phyloP scores from a whole-genome alignment of 2,888 invertebrate species.

The Dasypogon diadema region DNA sequence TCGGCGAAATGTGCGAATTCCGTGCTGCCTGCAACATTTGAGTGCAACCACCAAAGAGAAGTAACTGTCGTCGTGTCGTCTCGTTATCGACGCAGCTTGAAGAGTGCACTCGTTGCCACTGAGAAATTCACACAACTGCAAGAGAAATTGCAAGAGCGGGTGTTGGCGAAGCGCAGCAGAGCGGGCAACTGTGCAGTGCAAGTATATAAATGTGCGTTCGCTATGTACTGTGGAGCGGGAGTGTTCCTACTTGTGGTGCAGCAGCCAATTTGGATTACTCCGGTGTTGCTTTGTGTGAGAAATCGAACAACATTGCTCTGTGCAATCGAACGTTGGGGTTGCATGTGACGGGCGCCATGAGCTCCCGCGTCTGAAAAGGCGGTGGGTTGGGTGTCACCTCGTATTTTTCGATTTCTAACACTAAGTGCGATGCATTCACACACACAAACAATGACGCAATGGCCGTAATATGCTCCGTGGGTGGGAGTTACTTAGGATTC shows the following conservation, averaged over 20 bases:
- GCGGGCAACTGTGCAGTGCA: not conserved
- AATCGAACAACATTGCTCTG: constrained; percentile 2
- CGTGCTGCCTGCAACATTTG: not conserved
- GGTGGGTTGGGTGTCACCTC: constrained; percentile 40
- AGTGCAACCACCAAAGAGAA: constrained; percentile 26
- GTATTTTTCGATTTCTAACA: constrained; percentile 47
- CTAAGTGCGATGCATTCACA: not conserved
- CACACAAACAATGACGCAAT: constrained; percentile 29
- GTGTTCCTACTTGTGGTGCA: too few relatives aligned
- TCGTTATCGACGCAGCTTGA: too few relatives aligned
- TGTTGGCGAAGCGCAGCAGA: not conserved
- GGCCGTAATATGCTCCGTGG: constrained; percentile 35
- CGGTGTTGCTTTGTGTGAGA: constrained; percentile 11
- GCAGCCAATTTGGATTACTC: not conserved
- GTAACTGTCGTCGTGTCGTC: not conserved
- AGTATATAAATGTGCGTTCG: constrained; percentile 34
- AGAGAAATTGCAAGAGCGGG: not conserved
- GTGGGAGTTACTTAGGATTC: constrained; percentile 43
- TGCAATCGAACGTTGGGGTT: constrained; percentile 35
- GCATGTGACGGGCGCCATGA: not conserved
- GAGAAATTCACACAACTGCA: not conserved
- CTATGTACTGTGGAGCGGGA: too few relatives aligned
- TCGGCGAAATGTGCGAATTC: constrained; percentile 26
- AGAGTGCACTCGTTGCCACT: constrained; percentile 14
- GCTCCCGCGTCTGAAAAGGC: not conserved